Conservation (phyloP, 2,888 invertebrate genomes). For the Gastrophysa polygoni region DNA sequence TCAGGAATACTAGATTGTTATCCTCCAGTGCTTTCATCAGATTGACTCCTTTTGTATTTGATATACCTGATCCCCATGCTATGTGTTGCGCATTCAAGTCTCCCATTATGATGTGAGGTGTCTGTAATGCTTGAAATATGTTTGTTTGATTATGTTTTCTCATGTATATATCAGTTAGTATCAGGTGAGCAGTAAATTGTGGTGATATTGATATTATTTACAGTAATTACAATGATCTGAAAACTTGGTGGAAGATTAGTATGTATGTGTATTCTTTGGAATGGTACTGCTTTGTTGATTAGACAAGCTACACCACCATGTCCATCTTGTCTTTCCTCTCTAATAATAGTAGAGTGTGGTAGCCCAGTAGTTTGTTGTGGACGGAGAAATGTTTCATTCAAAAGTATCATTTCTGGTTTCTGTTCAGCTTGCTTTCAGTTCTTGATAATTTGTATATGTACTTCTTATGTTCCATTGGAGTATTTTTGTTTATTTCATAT, state of each 20-base stretch:
- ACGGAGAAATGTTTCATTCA: not conserved
- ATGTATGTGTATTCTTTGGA: not conserved
- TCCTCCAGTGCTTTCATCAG: too few species aligned
- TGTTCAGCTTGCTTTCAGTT: not conserved
- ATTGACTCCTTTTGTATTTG: too few species aligned
- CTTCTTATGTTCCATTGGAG: not conserved
- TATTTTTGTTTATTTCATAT: not conserved
- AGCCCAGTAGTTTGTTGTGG: not conserved
- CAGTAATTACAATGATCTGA: not conserved
- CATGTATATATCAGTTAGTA: not conserved
- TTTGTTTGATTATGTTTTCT: too few species aligned
- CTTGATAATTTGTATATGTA: not conserved
- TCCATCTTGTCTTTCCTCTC: too few species aligned
- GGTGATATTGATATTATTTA: not conserved
- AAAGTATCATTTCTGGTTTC: not conserved
- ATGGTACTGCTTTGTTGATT: too few species aligned
- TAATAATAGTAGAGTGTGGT: not conserved
- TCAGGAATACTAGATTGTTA: too few species aligned
- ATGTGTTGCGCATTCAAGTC: too few species aligned
- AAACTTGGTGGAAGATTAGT: not conserved
- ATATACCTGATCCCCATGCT: too few species aligned
- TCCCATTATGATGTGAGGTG: too few species aligned
- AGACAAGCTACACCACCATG: too few species aligned
- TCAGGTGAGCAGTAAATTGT: not conserved
- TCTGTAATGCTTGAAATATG: too few species aligned